Conservation (phyloP, 2,888 invertebrate genomes). For the Tachina grossa region DNA sequence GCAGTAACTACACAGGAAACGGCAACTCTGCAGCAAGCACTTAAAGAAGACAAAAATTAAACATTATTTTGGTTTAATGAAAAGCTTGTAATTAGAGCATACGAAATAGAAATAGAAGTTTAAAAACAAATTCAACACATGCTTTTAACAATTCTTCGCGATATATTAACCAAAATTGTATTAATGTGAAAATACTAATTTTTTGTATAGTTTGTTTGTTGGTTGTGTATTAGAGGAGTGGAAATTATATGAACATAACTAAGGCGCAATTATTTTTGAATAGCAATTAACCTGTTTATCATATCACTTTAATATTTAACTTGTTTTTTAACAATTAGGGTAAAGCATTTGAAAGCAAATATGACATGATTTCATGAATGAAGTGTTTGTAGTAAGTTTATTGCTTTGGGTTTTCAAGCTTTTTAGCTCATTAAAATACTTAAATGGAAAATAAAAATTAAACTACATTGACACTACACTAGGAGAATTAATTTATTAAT, state of each 20-base stretch:
- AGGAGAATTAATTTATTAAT: too few species aligned
- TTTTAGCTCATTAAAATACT: too few species aligned
- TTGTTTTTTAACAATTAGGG: not conserved
- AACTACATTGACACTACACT: too few species aligned
- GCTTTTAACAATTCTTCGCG: not conserved
- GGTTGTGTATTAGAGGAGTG: not conserved
- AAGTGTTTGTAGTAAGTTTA: too few species aligned
- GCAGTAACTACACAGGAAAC: too few species aligned
- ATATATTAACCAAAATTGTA: not conserved
- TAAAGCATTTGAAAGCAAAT: not conserved
- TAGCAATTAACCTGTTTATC: not conserved
- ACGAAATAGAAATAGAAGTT: not conserved
- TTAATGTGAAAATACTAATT: not conserved
- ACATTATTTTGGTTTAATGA: not conserved
- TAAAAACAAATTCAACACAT: not conserved
- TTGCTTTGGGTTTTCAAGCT: too few species aligned
- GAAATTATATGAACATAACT: not conserved
- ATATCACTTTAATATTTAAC: not conserved
- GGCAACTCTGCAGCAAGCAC: not conserved
- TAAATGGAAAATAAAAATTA: too few species aligned
- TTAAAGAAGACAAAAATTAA: not conserved
- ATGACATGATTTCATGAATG: too few species aligned
- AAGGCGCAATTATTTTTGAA: not conserved
- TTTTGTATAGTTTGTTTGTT: not conserved
- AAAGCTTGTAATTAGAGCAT: constrained; percentile 22